phyloP scores from a whole-genome alignment of 2,888 invertebrate species.

The Theodoxus fluviatilis region DNA sequence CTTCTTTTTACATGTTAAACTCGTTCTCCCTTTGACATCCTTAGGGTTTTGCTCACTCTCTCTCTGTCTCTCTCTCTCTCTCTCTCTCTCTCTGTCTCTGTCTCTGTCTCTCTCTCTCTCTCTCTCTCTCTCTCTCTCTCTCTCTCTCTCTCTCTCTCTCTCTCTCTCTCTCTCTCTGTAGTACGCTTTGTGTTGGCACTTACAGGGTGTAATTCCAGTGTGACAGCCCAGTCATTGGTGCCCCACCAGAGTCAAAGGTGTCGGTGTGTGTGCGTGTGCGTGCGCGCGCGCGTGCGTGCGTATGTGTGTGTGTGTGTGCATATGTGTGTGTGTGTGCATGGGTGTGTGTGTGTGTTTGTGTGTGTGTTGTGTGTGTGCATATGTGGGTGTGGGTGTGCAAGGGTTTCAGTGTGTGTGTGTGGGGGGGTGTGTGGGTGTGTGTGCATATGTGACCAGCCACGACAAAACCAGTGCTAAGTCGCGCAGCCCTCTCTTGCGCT shows the following conservation, averaged over 20 bases:
- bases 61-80: not conserved
- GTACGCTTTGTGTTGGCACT: no score
- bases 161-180: not conserved
- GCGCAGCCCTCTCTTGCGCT: no score
- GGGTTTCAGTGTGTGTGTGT: conserved; percentile 8
- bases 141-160: not conserved
- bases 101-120: not conserved
- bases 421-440: not conserved
- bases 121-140: not conserved
- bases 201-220: no score
- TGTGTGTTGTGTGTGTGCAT: not conserved
- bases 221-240: no score
- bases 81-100: not conserved
- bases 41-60: conserved; percentile 1
- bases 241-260: not conserved
- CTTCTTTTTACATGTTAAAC: no score
- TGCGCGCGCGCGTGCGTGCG: no score
- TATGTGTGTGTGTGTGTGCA: no score
- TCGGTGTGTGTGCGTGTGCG: not conserved
- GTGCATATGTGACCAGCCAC: no score
- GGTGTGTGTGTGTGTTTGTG: not conserved
- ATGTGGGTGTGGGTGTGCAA: conserved; percentile 3
- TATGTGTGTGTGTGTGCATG: not conserved
- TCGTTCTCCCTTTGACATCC: no score
- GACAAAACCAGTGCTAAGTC: no score